A percentile compares a stretch with the other conserved stretches of the same genome.
phyloP scores from a whole-genome alignment of 2,888 invertebrate genomes.

The Ophioninae sp. region DNA sequence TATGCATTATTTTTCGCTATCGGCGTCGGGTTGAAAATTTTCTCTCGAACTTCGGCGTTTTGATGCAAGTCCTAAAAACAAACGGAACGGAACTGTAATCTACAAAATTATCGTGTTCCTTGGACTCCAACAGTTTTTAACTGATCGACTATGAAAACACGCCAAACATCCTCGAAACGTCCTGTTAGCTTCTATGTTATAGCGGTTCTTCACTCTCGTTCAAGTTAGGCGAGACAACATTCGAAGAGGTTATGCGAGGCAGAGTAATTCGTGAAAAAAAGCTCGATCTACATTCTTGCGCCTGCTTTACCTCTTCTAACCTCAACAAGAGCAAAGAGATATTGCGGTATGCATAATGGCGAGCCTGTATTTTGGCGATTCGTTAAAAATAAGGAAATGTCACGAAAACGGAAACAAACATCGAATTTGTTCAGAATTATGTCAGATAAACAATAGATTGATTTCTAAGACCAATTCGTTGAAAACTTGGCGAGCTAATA shows the following conservation, averaged over 20 bases:
- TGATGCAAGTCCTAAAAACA: conserved; percentile 85
- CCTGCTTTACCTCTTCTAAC: too few relatives aligned
- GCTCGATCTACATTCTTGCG: too few relatives aligned
- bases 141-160: not conserved
- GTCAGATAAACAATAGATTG: not conserved
- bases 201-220: not conserved
- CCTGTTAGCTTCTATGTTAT: not conserved
- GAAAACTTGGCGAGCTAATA: not conserved
- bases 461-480: not conserved
- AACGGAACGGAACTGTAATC: not conserved
- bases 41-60: conserved; percentile 82
- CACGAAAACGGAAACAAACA: not conserved
- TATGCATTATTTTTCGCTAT: conserved; percentile 72
- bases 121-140: not conserved
- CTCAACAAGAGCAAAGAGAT: too few relatives aligned
- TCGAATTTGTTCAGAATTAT: not conserved
- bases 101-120: not conserved
- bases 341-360: not conserved
- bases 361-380: not conserved
- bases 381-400: not conserved
- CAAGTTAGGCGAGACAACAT: too few relatives aligned
- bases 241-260: too few relatives aligned
- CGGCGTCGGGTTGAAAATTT: conserved; percentile 67
- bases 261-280: too few relatives aligned
- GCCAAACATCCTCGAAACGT: not conserved